These are phyloP conservation scores for Phymatocera aterrima DNA, from an alignment of 2,888 invertebrate species.

Conservation along the genomic window DNA sequence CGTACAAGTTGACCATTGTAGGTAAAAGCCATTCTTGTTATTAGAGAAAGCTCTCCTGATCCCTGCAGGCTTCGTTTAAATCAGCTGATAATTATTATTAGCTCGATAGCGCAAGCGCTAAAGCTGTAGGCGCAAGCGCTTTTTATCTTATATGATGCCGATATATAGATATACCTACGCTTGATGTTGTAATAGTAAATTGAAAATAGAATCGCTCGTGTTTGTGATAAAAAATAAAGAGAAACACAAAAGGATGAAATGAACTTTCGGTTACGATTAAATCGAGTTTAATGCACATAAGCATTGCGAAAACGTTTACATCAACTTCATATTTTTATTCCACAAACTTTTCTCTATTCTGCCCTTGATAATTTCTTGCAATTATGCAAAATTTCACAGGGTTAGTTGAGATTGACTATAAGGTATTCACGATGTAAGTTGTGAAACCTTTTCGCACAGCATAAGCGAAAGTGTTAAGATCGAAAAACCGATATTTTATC, in stretches of 20 bases:
- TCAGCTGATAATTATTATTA: conserved; percentile 8
- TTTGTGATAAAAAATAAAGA: not conserved
- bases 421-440: not conserved
- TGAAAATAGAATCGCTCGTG: not conserved
- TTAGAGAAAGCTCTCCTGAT: conserved; percentile 15
- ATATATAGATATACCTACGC: not conserved
- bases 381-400: not conserved
- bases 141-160: conserved; percentile 2
- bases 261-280: not conserved
- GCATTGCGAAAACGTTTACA: conserved; percentile 7
- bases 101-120: conserved; percentile 64
- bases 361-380: not conserved
- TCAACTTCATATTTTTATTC: not conserved
- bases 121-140: conserved; percentile 66
- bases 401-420: not conserved
- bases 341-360: not conserved
- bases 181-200: not conserved
- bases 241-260: not conserved
- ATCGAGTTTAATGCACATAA: not conserved
- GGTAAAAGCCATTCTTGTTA: conserved; percentile 5
- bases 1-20: conserved; percentile 61
- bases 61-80: conserved; percentile 16
- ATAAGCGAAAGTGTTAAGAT: not conserved
- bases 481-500: not conserved
- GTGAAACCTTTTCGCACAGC: conserved; percentile 4